phyloP scores from a whole-genome alignment of 1,140 invertebrate species.

The Mya arenaria region DNA sequence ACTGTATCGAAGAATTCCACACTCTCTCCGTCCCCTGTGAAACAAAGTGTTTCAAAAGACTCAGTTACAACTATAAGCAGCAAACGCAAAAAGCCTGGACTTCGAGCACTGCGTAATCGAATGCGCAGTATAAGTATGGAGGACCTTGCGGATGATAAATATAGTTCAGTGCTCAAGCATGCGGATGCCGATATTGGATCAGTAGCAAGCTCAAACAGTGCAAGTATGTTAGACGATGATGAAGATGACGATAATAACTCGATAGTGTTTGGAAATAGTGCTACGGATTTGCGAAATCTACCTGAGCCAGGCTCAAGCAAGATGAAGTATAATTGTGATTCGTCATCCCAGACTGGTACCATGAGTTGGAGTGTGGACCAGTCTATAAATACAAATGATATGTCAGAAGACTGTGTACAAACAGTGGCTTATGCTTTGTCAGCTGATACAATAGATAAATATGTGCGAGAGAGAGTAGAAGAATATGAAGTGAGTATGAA shows the following conservation, averaged over 20 bases:
- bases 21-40: slow-evolving; percentile 11
- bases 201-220: slow-evolving; percentile 27
- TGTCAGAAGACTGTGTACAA: slow-evolving; percentile 50
- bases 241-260: slow-evolving; percentile 45
- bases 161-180: slow-evolving; percentile 42
- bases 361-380: slow-evolving; percentile 32
- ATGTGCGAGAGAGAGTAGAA: slow-evolving; percentile 10
- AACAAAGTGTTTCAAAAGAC: slow-evolving; percentile 30
- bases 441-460: slow-evolving; percentile 5
- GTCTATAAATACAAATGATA: slow-evolving; percentile 24
- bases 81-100: slow-evolving; percentile 5
- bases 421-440: slow-evolving; percentile 31
- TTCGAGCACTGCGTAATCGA: neutral
- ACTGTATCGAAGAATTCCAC: neutral
- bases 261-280: slow-evolving; percentile 42
- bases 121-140: slow-evolving; percentile 62
- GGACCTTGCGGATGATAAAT: slow-evolving; percentile 60
- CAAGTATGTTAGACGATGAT: neutral
- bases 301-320: neutral
- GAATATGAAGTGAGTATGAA: slow-evolving; percentile 22
- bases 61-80: neutral
- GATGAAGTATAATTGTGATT: neutral
- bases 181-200: slow-evolving; percentile 16
- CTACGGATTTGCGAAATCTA: slow-evolving; percentile 4
- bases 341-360: neutral